These are phyloP conservation scores for Furcifer pardalis DNA, from an alignment of 2,797 vertebrate species.

Conservation along the genomic window DNA sequence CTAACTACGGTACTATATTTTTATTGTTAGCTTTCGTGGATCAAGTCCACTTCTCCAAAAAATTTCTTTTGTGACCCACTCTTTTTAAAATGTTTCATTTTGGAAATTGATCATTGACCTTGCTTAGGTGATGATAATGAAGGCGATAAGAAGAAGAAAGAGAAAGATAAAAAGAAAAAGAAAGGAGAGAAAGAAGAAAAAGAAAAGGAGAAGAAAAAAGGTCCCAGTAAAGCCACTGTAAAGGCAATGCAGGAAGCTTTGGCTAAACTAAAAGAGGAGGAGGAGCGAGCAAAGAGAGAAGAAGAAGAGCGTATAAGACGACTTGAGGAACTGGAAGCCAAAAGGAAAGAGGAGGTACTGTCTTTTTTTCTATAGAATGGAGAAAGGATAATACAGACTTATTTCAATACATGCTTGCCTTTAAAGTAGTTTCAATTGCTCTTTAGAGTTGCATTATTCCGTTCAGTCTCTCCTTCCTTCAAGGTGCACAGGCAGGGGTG, in stretches of 20 bases:
- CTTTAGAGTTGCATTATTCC: too few relatives aligned
- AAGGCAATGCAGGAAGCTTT: conserved; percentile 98
- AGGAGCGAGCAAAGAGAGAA: conserved; percentile 83
- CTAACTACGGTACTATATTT: too few relatives aligned
- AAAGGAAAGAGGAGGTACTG: conserved; percentile 89
- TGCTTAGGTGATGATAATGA: conserved; percentile 84
- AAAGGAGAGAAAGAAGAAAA: conserved; percentile 86
- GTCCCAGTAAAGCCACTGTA: conserved; percentile 94
- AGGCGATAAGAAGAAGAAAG: conserved; percentile 94
- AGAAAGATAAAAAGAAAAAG: conserved; percentile 96
- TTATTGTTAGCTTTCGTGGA: too few relatives aligned
- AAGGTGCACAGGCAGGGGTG: too few relatives aligned
- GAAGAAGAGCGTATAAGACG: conserved; percentile 88
- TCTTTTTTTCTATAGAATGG: background rate
- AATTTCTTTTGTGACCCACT: conserved; percentile 3
- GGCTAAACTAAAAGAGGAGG: conserved; percentile 91
- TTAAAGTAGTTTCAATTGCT: background rate
- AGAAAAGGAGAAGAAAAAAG: conserved; percentile 94
- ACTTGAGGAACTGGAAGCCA: conserved; percentile 90
- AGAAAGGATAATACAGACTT: background rate
- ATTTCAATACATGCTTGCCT: background rate
- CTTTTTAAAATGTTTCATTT: conserved; percentile 15
- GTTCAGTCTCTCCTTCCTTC: too few relatives aligned
- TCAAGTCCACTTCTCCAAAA: too few relatives aligned
- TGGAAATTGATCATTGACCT: background rate